Conservation (phyloP, 2,113 vertebrate genomes). For the Tachycineta bicolor region DNA sequence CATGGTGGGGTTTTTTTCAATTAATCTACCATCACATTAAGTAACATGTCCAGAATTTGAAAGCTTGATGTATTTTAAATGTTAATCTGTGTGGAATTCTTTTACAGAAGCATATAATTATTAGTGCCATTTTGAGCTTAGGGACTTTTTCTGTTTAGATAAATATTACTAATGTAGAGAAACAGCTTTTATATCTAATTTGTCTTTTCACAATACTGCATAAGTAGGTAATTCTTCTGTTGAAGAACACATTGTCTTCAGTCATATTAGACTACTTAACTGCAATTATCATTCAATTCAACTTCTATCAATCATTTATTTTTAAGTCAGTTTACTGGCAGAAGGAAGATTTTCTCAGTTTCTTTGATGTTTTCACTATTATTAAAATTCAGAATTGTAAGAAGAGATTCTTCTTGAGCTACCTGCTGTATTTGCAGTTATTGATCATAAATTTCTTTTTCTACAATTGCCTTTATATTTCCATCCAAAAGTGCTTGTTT, state of each 20-base stretch:
- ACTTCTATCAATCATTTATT: background rate
- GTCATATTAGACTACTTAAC: background rate
- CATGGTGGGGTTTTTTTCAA: accelerated
- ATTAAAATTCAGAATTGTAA: background rate
- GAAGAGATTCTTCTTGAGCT: background rate
- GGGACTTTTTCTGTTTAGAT: background rate
- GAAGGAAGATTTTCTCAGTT: background rate
- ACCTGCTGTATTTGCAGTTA: background rate
- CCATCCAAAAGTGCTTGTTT: background rate
- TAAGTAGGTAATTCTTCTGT: constrained; percentile 1
- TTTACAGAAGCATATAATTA: background rate
- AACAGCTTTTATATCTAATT: background rate
- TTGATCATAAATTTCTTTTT: background rate
- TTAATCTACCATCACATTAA: background rate
- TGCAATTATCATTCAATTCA: constrained; percentile 13
- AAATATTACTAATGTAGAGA: background rate
- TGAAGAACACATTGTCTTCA: background rate
- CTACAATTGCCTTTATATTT: background rate
- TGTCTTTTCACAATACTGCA: background rate
- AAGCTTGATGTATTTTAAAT: background rate
- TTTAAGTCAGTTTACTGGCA: background rate
- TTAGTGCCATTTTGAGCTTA: background rate
- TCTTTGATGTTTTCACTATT: background rate
- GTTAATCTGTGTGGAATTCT: background rate
- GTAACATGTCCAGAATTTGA: background rate